These are phyloP conservation scores for Copidosoma floridanum DNA, from an alignment of 1,140 invertebrate genomes.

Conservation along the genomic window DNA sequence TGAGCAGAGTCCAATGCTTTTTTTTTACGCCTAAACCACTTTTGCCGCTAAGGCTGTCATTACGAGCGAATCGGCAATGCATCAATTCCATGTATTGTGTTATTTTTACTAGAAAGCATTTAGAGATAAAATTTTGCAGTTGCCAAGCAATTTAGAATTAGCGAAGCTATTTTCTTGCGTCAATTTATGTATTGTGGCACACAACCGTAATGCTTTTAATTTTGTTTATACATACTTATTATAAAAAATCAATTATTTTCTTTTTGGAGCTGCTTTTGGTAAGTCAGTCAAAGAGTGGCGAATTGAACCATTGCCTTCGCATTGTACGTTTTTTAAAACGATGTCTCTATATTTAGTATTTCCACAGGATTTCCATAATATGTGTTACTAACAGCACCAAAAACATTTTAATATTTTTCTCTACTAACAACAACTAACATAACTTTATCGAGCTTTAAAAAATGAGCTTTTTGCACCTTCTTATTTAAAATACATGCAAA, in stretches of 20 bases:
- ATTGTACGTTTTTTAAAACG: constrained; percentile 16
- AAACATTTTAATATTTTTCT: not conserved
- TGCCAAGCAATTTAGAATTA: constrained; percentile 4
- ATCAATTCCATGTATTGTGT: constrained; percentile 4
- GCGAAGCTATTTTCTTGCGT: not conserved
- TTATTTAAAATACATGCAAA: not conserved
- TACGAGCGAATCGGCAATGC: not conserved
- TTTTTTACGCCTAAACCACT: not conserved
- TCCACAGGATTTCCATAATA: too few relatives aligned
- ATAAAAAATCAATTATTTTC: too few relatives aligned
- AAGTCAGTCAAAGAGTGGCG: not conserved
- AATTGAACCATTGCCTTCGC: constrained; percentile 2
- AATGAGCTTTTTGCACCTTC: not conserved
- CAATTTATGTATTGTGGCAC: too few relatives aligned
- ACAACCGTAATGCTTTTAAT: too few relatives aligned
- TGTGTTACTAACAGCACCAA: not conserved
- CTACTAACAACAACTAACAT: not conserved
- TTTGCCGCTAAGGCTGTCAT: not conserved
- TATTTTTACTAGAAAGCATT: not conserved
- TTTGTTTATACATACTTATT: too few relatives aligned
- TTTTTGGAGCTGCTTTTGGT: too few relatives aligned
- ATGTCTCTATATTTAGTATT: constrained; percentile 22
- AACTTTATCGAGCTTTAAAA: not conserved
- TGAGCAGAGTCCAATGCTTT: too few relatives aligned
- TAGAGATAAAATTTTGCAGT: not conserved